Base-by-base conservation (phyloP, 2,113 vertebrate genomes). In the Ceyx melanurus region DNA sequence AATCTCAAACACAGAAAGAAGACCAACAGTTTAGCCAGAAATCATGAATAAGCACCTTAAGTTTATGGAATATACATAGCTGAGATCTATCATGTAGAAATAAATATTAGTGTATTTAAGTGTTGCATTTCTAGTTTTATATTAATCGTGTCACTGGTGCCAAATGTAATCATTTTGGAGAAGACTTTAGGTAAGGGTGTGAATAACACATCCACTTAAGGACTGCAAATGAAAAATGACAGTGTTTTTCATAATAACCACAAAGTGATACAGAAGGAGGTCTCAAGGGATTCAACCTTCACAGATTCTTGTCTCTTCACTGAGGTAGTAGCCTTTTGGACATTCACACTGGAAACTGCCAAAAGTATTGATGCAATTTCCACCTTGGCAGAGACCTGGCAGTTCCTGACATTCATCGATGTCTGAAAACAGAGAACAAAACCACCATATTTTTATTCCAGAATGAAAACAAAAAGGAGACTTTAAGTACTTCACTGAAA, bases 261-360 rank as follows among this genome's bases (percentile, higher is more conserved):
- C n/a, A 43, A 10, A 48, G 22, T 79, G 54, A 80, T 7, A 88
- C 26, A 84, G 10, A 35, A 88, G 14, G 14, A 80, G 10, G 4
- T 37, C 87, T 77, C 35, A 87, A 83, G 60, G n/a, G 7, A 88
- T 20, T 67, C 86, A 78, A 98, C 98, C 98, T 98, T 99, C 98
- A 96, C 98, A 99, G 92, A 98, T 98, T 60, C 98, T 98, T 5
- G 97, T 98, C 58, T 98, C 98, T 88, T 98, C 97, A 33, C 98
- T 98, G 88, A 98, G 98, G 95, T 98, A 98, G 96, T 98, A 99
- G 57, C 98, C 98, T 57, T 97, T 95, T 1, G 98, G 98, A 80
- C 98, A 99, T 87, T 98, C 98, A 66, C 98, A 99, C 75, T 98
- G 98, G 95, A 99, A 99, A 90, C 98, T 98, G 81, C 98, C 98